Base-by-base conservation (phyloP, 2,888 invertebrate species). In the Colletes collaris region DNA sequence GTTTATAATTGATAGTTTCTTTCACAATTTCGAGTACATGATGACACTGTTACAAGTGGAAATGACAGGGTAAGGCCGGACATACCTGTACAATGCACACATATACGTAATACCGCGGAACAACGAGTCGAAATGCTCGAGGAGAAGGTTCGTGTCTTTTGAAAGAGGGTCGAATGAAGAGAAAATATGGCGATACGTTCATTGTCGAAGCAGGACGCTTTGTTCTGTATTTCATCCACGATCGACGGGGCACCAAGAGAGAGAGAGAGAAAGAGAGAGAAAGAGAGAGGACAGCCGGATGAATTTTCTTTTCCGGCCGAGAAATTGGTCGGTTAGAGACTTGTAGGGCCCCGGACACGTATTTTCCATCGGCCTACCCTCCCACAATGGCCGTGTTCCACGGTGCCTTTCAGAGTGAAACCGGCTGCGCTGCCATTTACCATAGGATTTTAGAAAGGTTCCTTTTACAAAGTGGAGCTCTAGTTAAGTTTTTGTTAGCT, bases 401-500 rank as follows among this genome's bases (percentile, higher is more conserved):
- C 40, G 66, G 19, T 68, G 73, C 76, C 76, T 84, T 85, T 86
- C 81, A 81, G 82, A 65, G 75, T 69, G 75, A 76, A 81, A 83
- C 86, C 85, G 74, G 76, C 76, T 63, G 63, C 69, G 64, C 75
- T 55, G 78, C 74, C 85, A 81, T 87, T 83, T 76, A 76, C 76
- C 81, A 74, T 77, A 71, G 81, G 80, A 85, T 86, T 87, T 86
- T 82, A 86, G 84, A 85, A 82, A 87, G 85, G 80, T 71, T 82
- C 83, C 78, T 72, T 82, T 81, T 80, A 85, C 86, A 85, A 84
- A 86, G 76, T 86, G 78, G 84, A 87, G 77, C 82, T 84, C 81
- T 85, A 83, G 85, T 84, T 87, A 76, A 84, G 84, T 84, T 84
- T 84, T 84, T 85, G 82, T 80, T 79, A 75, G 82, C 81, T 80